phyloP scores from a whole-genome alignment of 2,113 vertebrate species.

The Oplegnathus fasciatus region DNA sequence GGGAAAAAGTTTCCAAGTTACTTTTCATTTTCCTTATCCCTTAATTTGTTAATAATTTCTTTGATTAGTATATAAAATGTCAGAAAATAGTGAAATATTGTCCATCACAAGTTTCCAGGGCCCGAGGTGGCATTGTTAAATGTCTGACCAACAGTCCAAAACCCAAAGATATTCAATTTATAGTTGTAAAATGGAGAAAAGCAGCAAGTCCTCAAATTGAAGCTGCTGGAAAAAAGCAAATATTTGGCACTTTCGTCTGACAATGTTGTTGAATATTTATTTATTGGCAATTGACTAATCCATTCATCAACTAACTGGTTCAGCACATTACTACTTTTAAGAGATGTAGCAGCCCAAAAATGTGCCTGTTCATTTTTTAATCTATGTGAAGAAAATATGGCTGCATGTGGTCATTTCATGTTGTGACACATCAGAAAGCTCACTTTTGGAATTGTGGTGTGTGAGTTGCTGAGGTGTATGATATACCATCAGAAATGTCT shows the following conservation, averaged over 20 bases:
- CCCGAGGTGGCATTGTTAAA: neutral
- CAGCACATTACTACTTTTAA: neutral
- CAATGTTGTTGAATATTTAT: neutral
- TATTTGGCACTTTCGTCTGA: neutral
- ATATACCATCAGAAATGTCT: constrained; percentile 11
- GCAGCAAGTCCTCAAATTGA: neutral
- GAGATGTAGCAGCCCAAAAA: neutral
- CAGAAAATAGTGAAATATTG: neutral
- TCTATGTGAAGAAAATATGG: neutral
- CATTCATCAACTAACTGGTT: neutral
- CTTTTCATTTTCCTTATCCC: no score
- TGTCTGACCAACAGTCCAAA: neutral
- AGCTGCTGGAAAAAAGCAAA: neutral
- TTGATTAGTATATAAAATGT: neutral
- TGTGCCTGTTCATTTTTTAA: neutral
- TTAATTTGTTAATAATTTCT: no score
- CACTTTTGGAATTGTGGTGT: constrained; percentile 5
- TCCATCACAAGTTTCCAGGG: neutral
- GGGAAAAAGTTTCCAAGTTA: neutral
- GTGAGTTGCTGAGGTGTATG: constrained; percentile 4
- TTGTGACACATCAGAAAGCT: constrained; percentile 9
- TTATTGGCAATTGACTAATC: neutral
- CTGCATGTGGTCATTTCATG: constrained; percentile 4
- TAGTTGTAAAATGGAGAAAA: neutral
- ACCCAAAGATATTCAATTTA: neutral